A percentile compares a stretch with the other conserved stretches of the same genome.
Evolutionary conservation across 2,113 vertebrate species (phyloP).

Genomic region (Phalacrocorax brasilianus): DNA sequence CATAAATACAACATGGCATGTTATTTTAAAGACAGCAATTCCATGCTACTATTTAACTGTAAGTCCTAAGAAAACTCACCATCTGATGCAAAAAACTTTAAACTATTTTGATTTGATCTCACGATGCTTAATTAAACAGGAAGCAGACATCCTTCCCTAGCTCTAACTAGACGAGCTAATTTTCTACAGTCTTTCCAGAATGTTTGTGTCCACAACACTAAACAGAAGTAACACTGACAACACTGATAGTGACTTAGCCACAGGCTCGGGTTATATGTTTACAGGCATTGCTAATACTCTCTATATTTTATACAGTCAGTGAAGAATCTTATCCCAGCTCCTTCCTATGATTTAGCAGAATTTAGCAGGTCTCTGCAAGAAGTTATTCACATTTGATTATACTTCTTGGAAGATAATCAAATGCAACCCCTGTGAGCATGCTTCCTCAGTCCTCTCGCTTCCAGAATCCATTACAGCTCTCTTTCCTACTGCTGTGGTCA

Average conservation of each 20-base stretch:
- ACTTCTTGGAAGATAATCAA: background rate
- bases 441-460: background rate
- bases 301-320: background rate
- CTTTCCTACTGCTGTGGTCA: background rate
- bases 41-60: background rate
- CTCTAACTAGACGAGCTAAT: background rate
- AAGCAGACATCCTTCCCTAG: background rate
- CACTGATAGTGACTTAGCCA: background rate
- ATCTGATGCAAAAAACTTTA: background rate
- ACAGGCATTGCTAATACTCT: background rate
- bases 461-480: background rate
- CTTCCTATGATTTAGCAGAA: background rate
- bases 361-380: background rate
- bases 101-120: background rate
- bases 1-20: background rate
- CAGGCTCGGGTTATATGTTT: rapidly evolving
- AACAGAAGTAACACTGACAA: background rate
- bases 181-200: background rate
- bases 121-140: background rate
- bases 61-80: slow-evolving; percentile 3
- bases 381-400: background rate
- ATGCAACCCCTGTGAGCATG: background rate
- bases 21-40: background rate
- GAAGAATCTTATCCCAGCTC: background rate
- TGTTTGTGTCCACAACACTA: background rate